Evolutionary conservation across 2,113 vertebrate genomes (phyloP).

Genomic region (Dromaius novaehollandiae): DNA sequence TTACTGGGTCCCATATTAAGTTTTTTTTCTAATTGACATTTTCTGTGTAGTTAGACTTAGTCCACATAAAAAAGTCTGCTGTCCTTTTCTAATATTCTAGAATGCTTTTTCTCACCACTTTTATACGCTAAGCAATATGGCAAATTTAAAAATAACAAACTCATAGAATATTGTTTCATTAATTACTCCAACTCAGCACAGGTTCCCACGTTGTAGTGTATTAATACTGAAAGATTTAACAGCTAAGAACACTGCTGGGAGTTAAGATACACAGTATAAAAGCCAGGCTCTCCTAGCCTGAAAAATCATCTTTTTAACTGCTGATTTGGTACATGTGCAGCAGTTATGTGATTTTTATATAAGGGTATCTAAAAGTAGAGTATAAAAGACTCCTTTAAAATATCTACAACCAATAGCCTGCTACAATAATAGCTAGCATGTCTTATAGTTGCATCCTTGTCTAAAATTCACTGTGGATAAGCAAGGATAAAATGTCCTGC

Average conservation of each 20-base stretch:
- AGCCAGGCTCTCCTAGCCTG: neutral
- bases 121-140: neutral
- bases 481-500: conserved; percentile 22
- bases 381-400: neutral
- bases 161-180: neutral
- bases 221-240: neutral
- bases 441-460: neutral
- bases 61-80: neutral
- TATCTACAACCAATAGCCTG: conserved; percentile 23
- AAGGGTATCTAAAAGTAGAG: neutral
- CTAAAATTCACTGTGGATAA: conserved; percentile 33
- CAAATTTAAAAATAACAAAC: neutral
- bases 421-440: neutral
- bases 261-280: neutral
- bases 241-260: neutral
- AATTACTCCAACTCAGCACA: neutral
- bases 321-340: rapidly evolving
- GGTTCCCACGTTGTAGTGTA: neutral
- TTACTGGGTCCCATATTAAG: neutral
- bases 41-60: neutral
- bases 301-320: neutral
- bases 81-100: neutral
- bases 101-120: neutral
- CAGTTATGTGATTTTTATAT: neutral
- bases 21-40: neutral